Percentiles rank a stretch among this genome's conserved stretches.
Evolutionary conservation across 2,888 invertebrate genomes (phyloP).

Genomic region (Coelinius sp.): DNA sequence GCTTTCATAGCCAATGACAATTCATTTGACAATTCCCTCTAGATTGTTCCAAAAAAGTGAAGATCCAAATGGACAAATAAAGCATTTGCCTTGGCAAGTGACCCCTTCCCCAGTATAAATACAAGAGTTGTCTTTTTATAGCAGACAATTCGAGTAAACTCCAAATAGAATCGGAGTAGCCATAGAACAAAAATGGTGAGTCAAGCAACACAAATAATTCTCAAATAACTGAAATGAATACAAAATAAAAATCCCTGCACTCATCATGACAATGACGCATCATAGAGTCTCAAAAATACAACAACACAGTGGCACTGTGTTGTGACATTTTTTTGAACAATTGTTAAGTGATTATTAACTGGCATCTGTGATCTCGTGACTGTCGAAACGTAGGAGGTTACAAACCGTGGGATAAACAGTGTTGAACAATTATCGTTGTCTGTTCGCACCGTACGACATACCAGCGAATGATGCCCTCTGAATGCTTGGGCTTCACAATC

Average conservation of each 20-base stretch:
- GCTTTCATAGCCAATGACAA: not conserved
- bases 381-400: constrained; percentile 7
- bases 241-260: not conserved
- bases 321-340: constrained; percentile 12
- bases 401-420: constrained; percentile 16
- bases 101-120: not conserved
- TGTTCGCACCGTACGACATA: constrained; percentile 15
- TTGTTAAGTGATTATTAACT: constrained; percentile 30
- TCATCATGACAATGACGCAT: not conserved
- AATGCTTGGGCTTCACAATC: constrained; percentile 1
- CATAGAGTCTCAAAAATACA: not conserved
- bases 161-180: constrained; percentile 2
- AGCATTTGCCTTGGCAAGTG: not conserved
- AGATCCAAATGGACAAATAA: not conserved
- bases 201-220: not conserved
- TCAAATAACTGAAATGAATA: not conserved
- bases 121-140: constrained; percentile 8
- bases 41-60: not conserved
- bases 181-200: not conserved
- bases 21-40: not conserved
- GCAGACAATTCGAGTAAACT: not conserved
- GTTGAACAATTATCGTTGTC: constrained; percentile 14
- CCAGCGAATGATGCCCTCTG: not conserved
- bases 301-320: not conserved
- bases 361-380: constrained; percentile 13